Base-by-base conservation (phyloP, 2,113 vertebrate species). In the Hippocampus mohnikei region DNA sequence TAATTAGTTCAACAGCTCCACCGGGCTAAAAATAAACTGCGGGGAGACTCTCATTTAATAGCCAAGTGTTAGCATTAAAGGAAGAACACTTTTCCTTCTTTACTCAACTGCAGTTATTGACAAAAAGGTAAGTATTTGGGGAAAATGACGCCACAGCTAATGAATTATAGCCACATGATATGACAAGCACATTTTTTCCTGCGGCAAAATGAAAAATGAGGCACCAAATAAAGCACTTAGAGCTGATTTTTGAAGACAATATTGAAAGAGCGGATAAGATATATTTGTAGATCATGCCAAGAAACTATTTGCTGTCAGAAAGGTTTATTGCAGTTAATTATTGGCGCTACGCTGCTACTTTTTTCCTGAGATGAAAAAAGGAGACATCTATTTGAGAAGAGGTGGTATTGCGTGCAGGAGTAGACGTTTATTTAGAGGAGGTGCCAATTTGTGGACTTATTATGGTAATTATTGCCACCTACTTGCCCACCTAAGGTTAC, bases 1-100 rank as follows among this genome's bases (percentile, higher is more conserved):
- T 81, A 72, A 86, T 84, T 85, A 84, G 74, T 41, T 13, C 79
- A 69, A 86, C 86, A 85, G 79, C 81, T 81, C 76, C 27, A 61
- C 70, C 55, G 50, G 55, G 71, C 75, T 80, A 59, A 76, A 46
- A 73, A 75, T 65, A 55, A 76, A 76, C 61, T 73, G 37, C 13
- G 13, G 27, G 58, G 58, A 20, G 58, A 23, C 58, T 60, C 27
- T 20, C 8, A 60, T 60, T n/a, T n/a, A n/a, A n/a, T 60, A 33
- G 27, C 27, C 15, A 33, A 60, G 15, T 60, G 58, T 60, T 33
- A 29, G 25, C 15, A 60, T 60, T 18, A 20, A 18, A 20, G 58
- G 25, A 29, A 29, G 27, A 29, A 4, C 13, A 29, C 27, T 16
- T 59, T 59, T 16, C 56, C 13, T 59, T 23, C n/a, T 55, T n/a